These are phyloP conservation scores for Drosophila bocki DNA, from an alignment of 1,140 invertebrate genomes.

Conservation along the genomic window DNA sequence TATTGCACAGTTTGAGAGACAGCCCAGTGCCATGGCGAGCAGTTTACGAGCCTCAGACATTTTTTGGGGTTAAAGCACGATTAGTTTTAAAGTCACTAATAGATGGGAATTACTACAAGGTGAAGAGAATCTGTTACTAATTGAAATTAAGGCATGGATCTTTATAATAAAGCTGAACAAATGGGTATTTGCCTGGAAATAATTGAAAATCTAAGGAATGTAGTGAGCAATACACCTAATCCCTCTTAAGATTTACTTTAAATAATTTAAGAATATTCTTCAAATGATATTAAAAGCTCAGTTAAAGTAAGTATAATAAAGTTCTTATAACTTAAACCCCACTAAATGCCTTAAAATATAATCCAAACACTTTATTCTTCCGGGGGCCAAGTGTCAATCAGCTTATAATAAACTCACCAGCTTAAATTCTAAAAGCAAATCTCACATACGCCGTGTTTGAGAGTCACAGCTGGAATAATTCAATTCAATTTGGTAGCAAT, in stretches of 20 bases:
- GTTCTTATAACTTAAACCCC: background rate
- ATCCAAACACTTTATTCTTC: background rate
- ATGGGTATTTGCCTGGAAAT: background rate
- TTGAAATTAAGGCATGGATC: background rate
- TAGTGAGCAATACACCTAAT: background rate
- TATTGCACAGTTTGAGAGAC: conserved; percentile 40
- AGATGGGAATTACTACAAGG: background rate
- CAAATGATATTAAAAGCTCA: background rate
- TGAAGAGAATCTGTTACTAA: background rate
- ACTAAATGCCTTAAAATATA: background rate
- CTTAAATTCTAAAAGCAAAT: background rate
- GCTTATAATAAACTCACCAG: background rate
- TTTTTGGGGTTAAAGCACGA: background rate
- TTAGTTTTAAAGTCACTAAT: conserved; percentile 4
- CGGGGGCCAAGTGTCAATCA: background rate
- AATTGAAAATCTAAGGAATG: no score
- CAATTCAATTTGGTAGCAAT: conserved; percentile 29
- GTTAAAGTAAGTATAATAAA: no score
- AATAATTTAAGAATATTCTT: background rate
- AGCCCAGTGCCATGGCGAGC: background rate
- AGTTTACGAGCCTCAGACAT: conserved; percentile 6
- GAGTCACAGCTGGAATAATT: conserved; percentile 33
- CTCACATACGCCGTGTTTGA: conserved; percentile 4
- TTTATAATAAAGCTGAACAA: background rate
- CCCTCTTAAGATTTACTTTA: background rate